Evolutionary conservation across 2,797 vertebrate genomes (phyloP).

Genomic region (Phaenicophaeus curvirostris): DNA sequence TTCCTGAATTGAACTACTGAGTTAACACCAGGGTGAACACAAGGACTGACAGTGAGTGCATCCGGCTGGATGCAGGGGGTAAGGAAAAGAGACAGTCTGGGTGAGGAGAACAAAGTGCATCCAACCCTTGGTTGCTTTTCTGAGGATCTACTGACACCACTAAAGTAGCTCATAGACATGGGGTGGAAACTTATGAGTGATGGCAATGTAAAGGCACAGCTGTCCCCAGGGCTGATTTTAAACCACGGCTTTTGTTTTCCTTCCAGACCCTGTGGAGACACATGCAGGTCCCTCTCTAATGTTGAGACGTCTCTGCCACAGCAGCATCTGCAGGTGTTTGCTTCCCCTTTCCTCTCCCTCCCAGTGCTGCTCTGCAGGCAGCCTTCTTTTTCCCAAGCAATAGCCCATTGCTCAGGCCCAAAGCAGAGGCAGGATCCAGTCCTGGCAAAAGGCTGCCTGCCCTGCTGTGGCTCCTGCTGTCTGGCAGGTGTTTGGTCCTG

Average conservation of each 20-base stretch:
- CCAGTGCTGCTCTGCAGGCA: neutral
- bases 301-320: neutral
- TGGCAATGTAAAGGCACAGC: neutral
- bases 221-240: neutral
- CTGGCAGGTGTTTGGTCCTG: neutral
- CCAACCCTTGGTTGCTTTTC: neutral
- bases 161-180: neutral
- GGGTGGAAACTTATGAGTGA: neutral
- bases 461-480: neutral
- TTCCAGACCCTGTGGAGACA: neutral
- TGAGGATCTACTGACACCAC: neutral
- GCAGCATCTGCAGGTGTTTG: neutral
- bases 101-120: slow-evolving; percentile 5
- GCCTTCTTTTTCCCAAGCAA: neutral
- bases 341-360: neutral
- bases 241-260: neutral
- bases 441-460: fast-evolving
- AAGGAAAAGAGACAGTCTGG: slow-evolving; percentile 13
- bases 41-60: slow-evolving; percentile 6
- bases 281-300: neutral
- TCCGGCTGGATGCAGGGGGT: slow-evolving; percentile 46
- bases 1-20: slow-evolving; percentile 49
- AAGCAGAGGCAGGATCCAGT: neutral
- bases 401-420: neutral
- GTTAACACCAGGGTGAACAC: neutral